Conservation (phyloP, 2,888 invertebrate species). For the Mactromeris polynyma region DNA sequence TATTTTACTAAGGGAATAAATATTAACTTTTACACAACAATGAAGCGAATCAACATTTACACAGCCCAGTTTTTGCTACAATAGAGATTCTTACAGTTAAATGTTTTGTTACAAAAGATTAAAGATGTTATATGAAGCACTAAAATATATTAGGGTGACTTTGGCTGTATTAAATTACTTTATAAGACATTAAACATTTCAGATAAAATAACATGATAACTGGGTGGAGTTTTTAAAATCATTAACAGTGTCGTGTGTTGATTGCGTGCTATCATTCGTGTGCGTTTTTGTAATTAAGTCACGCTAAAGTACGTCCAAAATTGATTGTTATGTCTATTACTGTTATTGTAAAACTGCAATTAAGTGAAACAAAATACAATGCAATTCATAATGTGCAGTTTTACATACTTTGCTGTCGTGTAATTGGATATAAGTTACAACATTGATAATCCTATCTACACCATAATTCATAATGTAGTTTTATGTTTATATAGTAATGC, state of each 20-base stretch:
- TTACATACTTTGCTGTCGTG: background rate
- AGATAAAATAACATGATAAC: background rate
- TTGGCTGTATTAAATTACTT: background rate
- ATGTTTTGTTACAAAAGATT: slow-evolving; percentile 4
- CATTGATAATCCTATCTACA: background rate
- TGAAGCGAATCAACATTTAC: slow-evolving; percentile 1
- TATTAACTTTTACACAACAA: slow-evolving; percentile 16
- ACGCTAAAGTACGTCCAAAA: background rate
- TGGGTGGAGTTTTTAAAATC: background rate
- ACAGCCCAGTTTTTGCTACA: slow-evolving; percentile 1
- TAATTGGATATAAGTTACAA: background rate
- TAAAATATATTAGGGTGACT: background rate
- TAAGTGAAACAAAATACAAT: background rate
- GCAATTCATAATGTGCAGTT: background rate
- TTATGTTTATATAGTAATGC: no score
- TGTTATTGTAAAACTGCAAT: background rate
- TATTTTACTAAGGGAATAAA: slow-evolving; percentile 8
- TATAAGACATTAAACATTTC: background rate
- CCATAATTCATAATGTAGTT: background rate
- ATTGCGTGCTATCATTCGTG: background rate
- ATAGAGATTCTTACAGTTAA: background rate
- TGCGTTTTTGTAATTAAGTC: background rate
- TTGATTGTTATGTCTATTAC: background rate
- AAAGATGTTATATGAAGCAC: background rate
- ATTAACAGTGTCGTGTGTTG: background rate